Percentiles rank a stretch among this genome's conserved stretches.
Conservation (phyloP, 2,888 invertebrate genomes). For the Heliconius ismenius region DNA sequence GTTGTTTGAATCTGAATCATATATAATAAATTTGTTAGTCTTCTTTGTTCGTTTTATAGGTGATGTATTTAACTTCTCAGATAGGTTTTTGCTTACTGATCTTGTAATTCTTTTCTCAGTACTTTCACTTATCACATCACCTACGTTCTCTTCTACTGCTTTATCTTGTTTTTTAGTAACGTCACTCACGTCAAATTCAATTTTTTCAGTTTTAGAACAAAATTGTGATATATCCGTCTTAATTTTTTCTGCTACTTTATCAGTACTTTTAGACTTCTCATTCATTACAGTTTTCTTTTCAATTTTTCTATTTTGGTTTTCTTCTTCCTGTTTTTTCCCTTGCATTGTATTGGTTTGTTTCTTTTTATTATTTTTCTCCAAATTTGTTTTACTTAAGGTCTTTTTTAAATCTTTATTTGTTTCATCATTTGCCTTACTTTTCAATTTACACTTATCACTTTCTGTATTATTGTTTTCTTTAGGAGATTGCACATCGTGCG, state of each 20-base stretch:
- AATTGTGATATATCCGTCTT: not conserved
- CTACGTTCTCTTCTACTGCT: conserved; percentile 37
- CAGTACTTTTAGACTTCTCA: not conserved
- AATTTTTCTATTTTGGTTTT: not conserved
- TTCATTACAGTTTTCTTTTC: not conserved
- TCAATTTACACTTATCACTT: not conserved
- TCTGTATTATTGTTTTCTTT: conserved; percentile 34
- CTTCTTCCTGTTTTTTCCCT: not conserved
- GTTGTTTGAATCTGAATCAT: conserved; percentile 58
- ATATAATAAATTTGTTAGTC: conserved; percentile 52
- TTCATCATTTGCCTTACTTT: conserved; percentile 8
- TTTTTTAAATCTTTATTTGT: conserved; percentile 8
- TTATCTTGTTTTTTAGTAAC: conserved; percentile 38
- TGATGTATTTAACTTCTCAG: conserved; percentile 37
- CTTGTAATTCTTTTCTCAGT: conserved; percentile 53
- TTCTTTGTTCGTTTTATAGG: conserved; percentile 48
- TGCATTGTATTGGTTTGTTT: not conserved
- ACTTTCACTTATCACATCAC: conserved; percentile 33
- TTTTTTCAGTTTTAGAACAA: not conserved
- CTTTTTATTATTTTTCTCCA: conserved; percentile 2
- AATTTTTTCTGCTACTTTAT: conserved; percentile 2
- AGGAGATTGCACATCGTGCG: conserved; percentile 47
- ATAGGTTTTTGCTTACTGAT: conserved; percentile 51
- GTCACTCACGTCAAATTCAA: not conserved
- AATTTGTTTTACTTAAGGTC: not conserved